These are phyloP conservation scores for Antennarius maculatus DNA, from an alignment of 2,797 vertebrate species.

Conservation along the genomic window DNA sequence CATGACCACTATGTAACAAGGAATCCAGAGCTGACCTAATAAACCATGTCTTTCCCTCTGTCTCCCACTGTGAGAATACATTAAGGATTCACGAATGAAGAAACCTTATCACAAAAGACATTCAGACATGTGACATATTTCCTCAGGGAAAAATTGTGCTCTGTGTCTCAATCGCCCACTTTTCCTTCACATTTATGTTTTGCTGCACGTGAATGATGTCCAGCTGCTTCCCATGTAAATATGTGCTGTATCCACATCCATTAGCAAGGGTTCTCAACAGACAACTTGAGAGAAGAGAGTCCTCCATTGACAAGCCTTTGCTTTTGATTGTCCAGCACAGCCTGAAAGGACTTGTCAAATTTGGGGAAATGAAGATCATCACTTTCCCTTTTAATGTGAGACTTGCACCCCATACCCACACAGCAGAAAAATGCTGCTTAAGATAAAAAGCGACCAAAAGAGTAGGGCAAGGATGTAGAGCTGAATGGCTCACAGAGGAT, in stretches of 20 bases:
- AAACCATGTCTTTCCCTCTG: constrained; percentile 65
- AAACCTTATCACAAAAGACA: constrained; percentile 76
- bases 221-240: constrained; percentile 63
- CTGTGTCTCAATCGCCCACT: constrained; percentile 76
- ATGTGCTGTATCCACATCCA: constrained; percentile 51
- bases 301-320: constrained; percentile 51
- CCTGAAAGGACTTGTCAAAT: constrained; percentile 59
- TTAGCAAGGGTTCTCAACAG: constrained; percentile 47
- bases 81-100: constrained; percentile 53
- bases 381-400: constrained; percentile 63
- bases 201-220: constrained; percentile 67
- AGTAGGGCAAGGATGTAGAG: constrained; percentile 54
- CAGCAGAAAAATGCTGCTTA: constrained; percentile 48
- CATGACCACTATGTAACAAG: constrained; percentile 59
- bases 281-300: constrained; percentile 19
- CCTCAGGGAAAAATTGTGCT: constrained; percentile 67
- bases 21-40: constrained; percentile 67
- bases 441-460: constrained; percentile 67
- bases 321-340: constrained; percentile 50
- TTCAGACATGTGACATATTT: constrained; percentile 75
- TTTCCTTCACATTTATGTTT: constrained; percentile 62
- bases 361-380: constrained; percentile 59
- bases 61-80: constrained; percentile 59
- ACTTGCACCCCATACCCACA: constrained; percentile 41
- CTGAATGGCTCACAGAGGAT: constrained; percentile 70